These are phyloP conservation scores for Porites divaricata DNA, from an alignment of 92 coral and sea anemone genomes.

Conservation along the genomic window DNA sequence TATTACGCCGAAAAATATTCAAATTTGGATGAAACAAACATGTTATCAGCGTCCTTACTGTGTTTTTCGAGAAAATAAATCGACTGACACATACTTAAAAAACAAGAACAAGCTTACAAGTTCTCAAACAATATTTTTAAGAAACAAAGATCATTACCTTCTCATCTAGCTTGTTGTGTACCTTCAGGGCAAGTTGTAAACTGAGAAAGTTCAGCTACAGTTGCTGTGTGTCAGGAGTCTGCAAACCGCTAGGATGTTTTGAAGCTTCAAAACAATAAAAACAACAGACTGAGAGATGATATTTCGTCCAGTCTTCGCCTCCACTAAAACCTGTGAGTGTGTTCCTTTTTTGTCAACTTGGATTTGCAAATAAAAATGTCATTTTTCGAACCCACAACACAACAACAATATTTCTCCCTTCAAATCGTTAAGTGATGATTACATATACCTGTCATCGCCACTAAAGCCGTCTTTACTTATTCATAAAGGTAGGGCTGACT, in stretches of 20 bases:
- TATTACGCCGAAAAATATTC: neutral
- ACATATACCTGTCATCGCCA: neutral
- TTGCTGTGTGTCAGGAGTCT: neutral
- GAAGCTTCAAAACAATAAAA: neutral
- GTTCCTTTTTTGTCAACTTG: neutral
- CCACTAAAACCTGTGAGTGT: neutral
- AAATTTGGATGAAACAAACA: neutral
- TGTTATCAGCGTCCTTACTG: neutral
- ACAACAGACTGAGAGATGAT: neutral
- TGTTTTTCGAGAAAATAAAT: neutral
- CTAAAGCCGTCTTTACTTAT: constrained; percentile 19
- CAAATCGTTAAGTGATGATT: constrained; percentile 1
- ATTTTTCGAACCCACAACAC: neutral
- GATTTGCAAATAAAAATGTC: neutral
- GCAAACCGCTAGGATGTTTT: constrained; percentile 6
- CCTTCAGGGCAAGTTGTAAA: neutral
- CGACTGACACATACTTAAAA: neutral
- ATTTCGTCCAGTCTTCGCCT: neutral
- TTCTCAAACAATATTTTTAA: neutral
- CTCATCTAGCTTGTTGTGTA: neutral
- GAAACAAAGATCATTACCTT: neutral
- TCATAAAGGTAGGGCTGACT: constrained; percentile 25
- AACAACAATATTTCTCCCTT: neutral
- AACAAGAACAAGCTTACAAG: neutral
- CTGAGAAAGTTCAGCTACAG: neutral